Base-by-base conservation (phyloP, 2,888 invertebrate genomes). In the Cataglyphis rosenhaueri region DNA sequence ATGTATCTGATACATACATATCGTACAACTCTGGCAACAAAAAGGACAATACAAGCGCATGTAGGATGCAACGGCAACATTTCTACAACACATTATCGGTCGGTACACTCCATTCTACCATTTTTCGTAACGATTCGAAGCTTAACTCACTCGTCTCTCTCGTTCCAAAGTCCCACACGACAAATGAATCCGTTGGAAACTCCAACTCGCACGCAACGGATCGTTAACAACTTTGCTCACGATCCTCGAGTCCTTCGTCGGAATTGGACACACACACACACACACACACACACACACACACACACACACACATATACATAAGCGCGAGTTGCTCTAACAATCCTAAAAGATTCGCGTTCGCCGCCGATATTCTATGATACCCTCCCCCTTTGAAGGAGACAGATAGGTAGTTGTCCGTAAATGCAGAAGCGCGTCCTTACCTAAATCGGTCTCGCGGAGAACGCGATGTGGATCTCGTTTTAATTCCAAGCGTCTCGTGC, bases 401-500 rank as follows among this genome's bases (percentile, higher is more conserved):
- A n/a, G 52, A 52, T 52, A n/a, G 52, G 2, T 52, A 52, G 52
- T 25, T 8, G 21, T 25, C 25, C 25, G 65, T 65, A 66, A 59
- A 75, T 48, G 65, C 48, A 81, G 57, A 59, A 44, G 57, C 65
- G 12, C 81, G 61, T 62, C 41, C 52, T 52, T 25, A 75, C 52
- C 41, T 25, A 75, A 32, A 35, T 52, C 9, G 66, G 9, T 21
- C 65, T 74, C 75, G 76, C 32, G 55, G 71, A 76, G 66, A 57
- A 59, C 66, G 68, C 12, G 83, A 82, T 81, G 59, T 85, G 78
- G 85, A 84, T 85, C 86, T 74, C 84, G 84, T 88, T 90, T 90
- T 90, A 89, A 87, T 90, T 86, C 86, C 84, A 71, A 81, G 65
- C 79, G 52, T 78, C 87, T 88, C 74, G 78, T 93, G 92, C 91